These are phyloP conservation scores for Philopotamus ludificatus DNA, from an alignment of 1,140 invertebrate species.

Conservation along the genomic window DNA sequence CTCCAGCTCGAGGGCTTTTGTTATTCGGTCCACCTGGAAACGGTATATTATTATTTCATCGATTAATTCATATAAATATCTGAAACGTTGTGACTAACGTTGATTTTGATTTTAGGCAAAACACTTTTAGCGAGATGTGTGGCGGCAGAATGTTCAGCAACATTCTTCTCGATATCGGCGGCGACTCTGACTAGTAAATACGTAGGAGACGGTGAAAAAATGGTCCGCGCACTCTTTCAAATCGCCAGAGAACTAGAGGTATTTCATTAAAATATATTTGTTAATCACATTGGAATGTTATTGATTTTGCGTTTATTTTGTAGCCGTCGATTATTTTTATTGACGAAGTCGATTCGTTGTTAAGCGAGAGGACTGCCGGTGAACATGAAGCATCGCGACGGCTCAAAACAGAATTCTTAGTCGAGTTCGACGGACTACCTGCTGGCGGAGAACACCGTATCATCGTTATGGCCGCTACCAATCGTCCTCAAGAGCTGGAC, in stretches of 20 bases:
- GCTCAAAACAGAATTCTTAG: slow-evolving; percentile 98
- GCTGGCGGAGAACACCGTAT: slow-evolving; percentile 81
- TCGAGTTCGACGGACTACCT: slow-evolving; percentile 92
- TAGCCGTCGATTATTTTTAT: slow-evolving; percentile 93
- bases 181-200: slow-evolving; percentile 98
- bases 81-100: no score
- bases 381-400: slow-evolving; percentile 95
- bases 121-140: slow-evolving; percentile 88
- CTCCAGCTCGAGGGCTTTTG: slow-evolving; percentile 88
- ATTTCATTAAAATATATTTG: slow-evolving; percentile 19
- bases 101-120: slow-evolving; percentile 66
- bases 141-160: slow-evolving; percentile 87
- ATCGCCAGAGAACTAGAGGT: slow-evolving; percentile 87
- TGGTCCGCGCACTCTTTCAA: slow-evolving; percentile 92
- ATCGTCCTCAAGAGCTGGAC: slow-evolving; percentile 92
- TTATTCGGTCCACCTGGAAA: slow-evolving; percentile 95
- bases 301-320: slow-evolving; percentile 37
- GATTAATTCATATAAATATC: neutral
- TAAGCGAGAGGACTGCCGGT: slow-evolving; percentile 85
- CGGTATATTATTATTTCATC: slow-evolving; percentile 49
- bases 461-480: slow-evolving; percentile 96
- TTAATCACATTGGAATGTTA: neutral
- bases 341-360: slow-evolving; percentile 94
- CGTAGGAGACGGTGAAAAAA: slow-evolving; percentile 97
- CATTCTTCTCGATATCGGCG: slow-evolving; percentile 96